A percentile compares a stretch with the other conserved stretches of the same genome.
phyloP scores from a whole-genome alignment of 1,140 invertebrate genomes.

The Phymorhynchus buccinoides region DNA sequence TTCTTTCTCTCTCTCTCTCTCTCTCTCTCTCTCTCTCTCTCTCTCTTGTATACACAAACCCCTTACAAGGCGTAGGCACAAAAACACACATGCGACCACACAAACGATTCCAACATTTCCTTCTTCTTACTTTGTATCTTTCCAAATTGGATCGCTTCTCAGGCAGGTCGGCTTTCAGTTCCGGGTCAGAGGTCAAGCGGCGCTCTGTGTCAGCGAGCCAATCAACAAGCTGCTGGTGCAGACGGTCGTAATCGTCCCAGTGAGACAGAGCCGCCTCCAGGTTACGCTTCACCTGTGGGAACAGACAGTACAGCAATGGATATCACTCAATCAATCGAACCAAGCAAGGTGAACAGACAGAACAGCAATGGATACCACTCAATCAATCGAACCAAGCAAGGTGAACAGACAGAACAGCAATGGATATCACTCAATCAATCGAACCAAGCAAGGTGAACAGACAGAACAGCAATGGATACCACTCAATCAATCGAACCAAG shows the following conservation, averaged over 20 bases:
- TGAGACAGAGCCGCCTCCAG: conserved; percentile 72
- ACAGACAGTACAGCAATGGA: neutral
- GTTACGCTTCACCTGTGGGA: conserved; percentile 58
- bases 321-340: too few relatives aligned
- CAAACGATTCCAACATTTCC: neutral
- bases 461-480: too few relatives aligned
- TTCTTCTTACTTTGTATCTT: conserved; percentile 82
- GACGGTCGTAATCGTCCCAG: conserved; percentile 77
- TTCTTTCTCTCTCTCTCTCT: too few relatives aligned
- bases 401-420: too few relatives aligned
- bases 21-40: too few relatives aligned
- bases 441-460: too few relatives aligned
- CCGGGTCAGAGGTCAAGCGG: conserved; percentile 80
- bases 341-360: too few relatives aligned
- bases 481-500: too few relatives aligned
- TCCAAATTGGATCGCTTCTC: conserved; percentile 93
- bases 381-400: too few relatives aligned
- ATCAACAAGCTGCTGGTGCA: conserved; percentile 83
- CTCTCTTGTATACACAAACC: neutral
- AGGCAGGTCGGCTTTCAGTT: conserved; percentile 82
- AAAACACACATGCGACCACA: neutral
- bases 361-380: too few relatives aligned
- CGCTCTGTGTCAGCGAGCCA: conserved; percentile 93
- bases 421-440: too few relatives aligned
- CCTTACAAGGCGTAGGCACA: neutral